These are phyloP conservation scores for Orbicella faveolata DNA, from an alignment of 64 coral and sea anemone genomes.

Conservation along the genomic window DNA sequence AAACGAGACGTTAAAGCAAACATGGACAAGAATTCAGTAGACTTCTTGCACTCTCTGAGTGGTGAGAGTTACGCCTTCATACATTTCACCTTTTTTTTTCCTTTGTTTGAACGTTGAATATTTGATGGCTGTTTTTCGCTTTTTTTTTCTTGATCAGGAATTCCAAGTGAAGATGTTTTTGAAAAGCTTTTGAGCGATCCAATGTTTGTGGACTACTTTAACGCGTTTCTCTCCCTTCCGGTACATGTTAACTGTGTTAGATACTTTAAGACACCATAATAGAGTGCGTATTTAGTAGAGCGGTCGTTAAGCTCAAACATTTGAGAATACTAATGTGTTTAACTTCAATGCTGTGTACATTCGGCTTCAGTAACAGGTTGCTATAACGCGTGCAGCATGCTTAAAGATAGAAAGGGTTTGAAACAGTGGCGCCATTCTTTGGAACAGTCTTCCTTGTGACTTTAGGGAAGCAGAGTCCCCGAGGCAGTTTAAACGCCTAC, in stretches of 20 bases:
- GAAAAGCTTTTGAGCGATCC: constrained; percentile 44
- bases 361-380: too few relatives aligned
- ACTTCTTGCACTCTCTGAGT: background rate
- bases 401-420: too few relatives aligned
- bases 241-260: background rate
- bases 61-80: background rate
- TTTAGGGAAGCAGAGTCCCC: too few relatives aligned
- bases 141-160: background rate
- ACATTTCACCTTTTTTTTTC: background rate
- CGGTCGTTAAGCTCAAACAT: too few relatives aligned
- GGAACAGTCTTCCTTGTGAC: too few relatives aligned
- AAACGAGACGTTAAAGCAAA: background rate
- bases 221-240: constrained; percentile 64
- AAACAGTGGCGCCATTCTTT: too few relatives aligned
- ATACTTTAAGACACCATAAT: background rate
- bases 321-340: too few relatives aligned
- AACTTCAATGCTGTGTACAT: too few relatives aligned
- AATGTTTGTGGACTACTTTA: constrained; percentile 59
- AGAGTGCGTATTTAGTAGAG: background rate
- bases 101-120: background rate
- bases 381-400: too few relatives aligned
- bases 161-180: constrained; percentile 54
- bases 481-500: too few relatives aligned
- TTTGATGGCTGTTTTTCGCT: background rate
- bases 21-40: background rate